Base-by-base conservation (phyloP, 2,888 invertebrate species). In the Pterostichus niger region DNA sequence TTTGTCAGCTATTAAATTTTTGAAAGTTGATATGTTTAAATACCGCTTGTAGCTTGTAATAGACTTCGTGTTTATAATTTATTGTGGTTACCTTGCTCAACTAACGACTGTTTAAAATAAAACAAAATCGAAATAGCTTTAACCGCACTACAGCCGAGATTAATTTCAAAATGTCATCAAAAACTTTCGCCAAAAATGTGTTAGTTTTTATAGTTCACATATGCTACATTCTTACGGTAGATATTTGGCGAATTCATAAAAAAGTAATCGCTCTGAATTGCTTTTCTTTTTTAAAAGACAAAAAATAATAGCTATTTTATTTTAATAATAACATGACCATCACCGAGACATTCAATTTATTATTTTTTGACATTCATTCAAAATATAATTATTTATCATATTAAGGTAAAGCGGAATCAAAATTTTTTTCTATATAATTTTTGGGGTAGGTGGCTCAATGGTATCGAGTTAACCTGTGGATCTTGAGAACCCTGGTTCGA, bases 1-100 rank as follows among this genome's bases (percentile, higher is more conserved):
- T 76, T 76, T 56, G 56, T 76, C 56, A 15, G 52, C 76, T 76
- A 76, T 76, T 76, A 76, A 76, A 76, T 33, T 76, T 75, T 76
- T 76, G 52, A 76, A 76, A 76, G 76, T 76, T 71, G 68, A 71
- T 71, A 71, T 24, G 68, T 71, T 11, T 71, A 71, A 71, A 71
- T 35, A 64, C 59, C 9, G 31, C 59, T 64, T 64, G 33, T 33
- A 64, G 64, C n/a, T 49, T 11, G n/a, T 64, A 64, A 11, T 59
- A 33, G n/a, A 35, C 7, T 64, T 49, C 49, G 49, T 49, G 49
- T 4, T 13, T 64, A 35, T 64, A 64, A 64, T 64, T 64, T 64
- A 64, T 64, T 64, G 64, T 64, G 64, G 64, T 64, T 35, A 64
- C 7, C 64, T 59, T 59, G 33, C 9, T 24, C 24, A 24, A 24